Evolutionary conservation across 2,888 invertebrate species (phyloP).

Genomic region (Drosophila niveifrons): DNA sequence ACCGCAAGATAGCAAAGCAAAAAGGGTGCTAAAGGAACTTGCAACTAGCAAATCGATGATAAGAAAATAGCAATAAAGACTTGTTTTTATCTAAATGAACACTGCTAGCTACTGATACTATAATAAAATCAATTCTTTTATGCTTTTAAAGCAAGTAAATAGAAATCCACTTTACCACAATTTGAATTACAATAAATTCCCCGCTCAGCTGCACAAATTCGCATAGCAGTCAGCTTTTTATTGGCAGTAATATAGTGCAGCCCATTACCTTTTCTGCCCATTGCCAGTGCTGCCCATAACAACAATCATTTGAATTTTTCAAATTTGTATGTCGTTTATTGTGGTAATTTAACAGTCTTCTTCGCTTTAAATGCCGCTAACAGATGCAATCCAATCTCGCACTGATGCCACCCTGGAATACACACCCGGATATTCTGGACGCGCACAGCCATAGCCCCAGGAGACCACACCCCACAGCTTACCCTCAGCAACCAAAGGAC

Average conservation of each 20-base stretch:
- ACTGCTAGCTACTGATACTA: no score
- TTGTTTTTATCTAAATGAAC: background rate
- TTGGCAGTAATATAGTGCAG: background rate
- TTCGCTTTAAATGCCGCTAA: slow-evolving; percentile 44
- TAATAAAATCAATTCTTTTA: no score
- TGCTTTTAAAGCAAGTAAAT: no score
- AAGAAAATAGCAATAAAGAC: background rate
- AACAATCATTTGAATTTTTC: background rate
- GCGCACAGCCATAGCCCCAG: slow-evolving; percentile 83
- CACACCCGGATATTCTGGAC: slow-evolving; percentile 78
- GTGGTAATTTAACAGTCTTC: background rate
- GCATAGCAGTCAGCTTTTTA: slow-evolving; percentile 11
- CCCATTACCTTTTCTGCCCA: slow-evolving; percentile 13
- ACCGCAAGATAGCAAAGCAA: slow-evolving; percentile 30
- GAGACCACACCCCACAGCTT: slow-evolving; percentile 82
- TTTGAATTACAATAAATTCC: background rate
- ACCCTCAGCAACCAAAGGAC: slow-evolving; percentile 72
- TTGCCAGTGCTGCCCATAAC: slow-evolving; percentile 3
- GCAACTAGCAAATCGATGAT: background rate
- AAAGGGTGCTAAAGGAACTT: background rate
- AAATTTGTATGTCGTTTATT: background rate
- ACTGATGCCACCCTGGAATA: slow-evolving; percentile 78
- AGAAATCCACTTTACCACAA: no score
- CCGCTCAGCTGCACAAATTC: background rate
- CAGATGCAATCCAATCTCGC: slow-evolving; percentile 72